Conservation (phyloP, 2,797 vertebrate species). For the Lemur catta region DNA sequence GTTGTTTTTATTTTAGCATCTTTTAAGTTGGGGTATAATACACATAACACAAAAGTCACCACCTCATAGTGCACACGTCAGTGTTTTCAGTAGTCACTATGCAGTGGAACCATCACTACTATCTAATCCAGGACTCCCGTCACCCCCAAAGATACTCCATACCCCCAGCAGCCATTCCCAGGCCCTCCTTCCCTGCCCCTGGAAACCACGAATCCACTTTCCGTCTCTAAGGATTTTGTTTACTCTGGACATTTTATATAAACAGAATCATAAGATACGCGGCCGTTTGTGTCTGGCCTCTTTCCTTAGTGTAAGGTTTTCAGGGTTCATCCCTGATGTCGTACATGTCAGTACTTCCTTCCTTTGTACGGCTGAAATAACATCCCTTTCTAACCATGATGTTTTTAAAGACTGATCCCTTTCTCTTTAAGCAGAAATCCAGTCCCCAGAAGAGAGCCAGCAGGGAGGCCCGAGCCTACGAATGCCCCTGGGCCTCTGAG, state of each 20-base stretch:
- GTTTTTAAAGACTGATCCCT: neutral
- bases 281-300: neutral
- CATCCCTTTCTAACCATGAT: accelerated
- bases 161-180: neutral
- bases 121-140: neutral
- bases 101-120: neutral
- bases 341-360: accelerated
- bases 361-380: neutral
- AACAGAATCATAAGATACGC: accelerated
- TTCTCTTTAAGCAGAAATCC: neutral
- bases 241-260: neutral
- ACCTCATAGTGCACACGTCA: accelerated
- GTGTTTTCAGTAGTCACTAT: accelerated
- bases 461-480: accelerated
- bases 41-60: neutral
- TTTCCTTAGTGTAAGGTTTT: accelerated
- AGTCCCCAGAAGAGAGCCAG: neutral
- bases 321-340: accelerated
- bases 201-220: no score
- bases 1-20: neutral
- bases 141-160: neutral
- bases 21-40: neutral
- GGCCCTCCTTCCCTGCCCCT: no score
- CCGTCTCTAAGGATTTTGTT: neutral
- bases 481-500: neutral